Conservation (phyloP, 1,140 invertebrate genomes). For the Drosophila sp. region DNA sequence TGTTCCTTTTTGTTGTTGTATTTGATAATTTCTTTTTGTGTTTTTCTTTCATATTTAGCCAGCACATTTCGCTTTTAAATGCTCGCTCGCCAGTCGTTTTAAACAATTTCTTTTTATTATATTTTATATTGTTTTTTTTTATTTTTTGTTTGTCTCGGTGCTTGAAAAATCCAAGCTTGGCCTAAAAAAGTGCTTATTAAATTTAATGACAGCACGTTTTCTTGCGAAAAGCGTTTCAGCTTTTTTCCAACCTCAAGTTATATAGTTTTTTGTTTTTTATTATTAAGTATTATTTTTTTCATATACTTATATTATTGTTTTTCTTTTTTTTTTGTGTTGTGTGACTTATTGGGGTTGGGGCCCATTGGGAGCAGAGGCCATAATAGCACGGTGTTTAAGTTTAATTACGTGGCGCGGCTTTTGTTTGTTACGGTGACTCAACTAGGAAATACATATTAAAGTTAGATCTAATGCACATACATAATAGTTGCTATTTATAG, state of each 20-base stretch:
- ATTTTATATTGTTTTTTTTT: constrained; percentile 13
- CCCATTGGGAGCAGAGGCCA: constrained; percentile 65
- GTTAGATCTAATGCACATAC: constrained; percentile 23
- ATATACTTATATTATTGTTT: constrained; percentile 20
- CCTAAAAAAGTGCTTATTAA: constrained; percentile 81
- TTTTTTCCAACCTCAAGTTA: constrained; percentile 47
- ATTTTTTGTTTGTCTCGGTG: constrained; percentile 15
- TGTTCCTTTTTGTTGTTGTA: constrained; percentile 4
- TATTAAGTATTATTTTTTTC: not conserved
- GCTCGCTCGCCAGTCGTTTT: constrained; percentile 45
- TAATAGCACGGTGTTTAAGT: constrained; percentile 66
- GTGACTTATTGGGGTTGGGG: constrained; percentile 51
- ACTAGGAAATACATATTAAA: constrained; percentile 38
- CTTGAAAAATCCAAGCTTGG: constrained; percentile 71
- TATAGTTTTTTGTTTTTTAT: constrained; percentile 33
- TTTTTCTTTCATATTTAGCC: constrained; percentile 58
- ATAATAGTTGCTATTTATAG: constrained; percentile 41
- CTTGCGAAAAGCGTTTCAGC: constrained; percentile 76
- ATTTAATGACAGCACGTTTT: constrained; percentile 82
- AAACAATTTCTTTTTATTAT: constrained; percentile 11
- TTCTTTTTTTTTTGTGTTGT: constrained; percentile 15
- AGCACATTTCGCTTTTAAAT: constrained; percentile 64
- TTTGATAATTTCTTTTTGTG: constrained; percentile 19
- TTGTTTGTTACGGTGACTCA: constrained; percentile 35
- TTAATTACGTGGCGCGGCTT: constrained; percentile 67